Conservation (phyloP, 2,888 invertebrate genomes). For the Cantharis nigra region DNA sequence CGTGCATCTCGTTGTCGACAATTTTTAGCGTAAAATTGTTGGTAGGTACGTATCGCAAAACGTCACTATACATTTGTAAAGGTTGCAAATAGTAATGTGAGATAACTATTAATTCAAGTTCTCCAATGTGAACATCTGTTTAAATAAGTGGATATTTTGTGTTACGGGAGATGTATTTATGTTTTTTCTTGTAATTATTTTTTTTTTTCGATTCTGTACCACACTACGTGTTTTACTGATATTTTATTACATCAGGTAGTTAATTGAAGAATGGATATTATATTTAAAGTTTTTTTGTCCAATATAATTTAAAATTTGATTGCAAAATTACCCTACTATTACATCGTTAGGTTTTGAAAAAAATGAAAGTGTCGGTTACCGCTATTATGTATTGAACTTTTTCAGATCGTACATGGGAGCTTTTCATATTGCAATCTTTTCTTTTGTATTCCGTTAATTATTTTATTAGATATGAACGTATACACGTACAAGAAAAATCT, state of each 20-base stretch:
- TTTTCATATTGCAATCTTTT: background rate
- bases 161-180: slow-evolving; percentile 20
- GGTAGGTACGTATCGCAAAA: slow-evolving; percentile 9
- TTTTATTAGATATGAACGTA: background rate
- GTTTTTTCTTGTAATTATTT: background rate
- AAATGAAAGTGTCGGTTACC: background rate
- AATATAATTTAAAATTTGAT: background rate
- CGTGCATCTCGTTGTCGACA: slow-evolving; percentile 48
- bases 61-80: background rate
- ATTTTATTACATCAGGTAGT: background rate
- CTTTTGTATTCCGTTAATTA: background rate
- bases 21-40: slow-evolving; percentile 21
- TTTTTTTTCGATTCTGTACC: background rate
- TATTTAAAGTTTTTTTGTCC: background rate
- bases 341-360: background rate
- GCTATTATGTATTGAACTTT: background rate
- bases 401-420: no score
- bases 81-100: slow-evolving; percentile 18
- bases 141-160: slow-evolving; percentile 38
- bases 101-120: slow-evolving; percentile 10
- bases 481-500: background rate
- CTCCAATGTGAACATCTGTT: slow-evolving; percentile 36
- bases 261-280: background rate
- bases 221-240: background rate
- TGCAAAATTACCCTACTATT: background rate